phyloP scores from a whole-genome alignment of 2,888 invertebrate genomes.

The Nomada hirtipes region DNA sequence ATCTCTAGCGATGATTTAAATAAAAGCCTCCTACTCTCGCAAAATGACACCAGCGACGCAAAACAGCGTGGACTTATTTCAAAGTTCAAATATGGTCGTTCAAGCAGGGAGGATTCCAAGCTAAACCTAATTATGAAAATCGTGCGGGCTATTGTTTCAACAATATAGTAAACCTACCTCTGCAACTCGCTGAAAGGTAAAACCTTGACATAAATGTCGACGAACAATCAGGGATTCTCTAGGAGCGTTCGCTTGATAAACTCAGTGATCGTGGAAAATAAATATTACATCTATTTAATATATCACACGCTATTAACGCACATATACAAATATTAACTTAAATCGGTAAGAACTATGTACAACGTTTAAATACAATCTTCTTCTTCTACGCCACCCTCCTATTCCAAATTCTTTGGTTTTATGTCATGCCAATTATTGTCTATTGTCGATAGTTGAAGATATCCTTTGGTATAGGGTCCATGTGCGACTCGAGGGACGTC shows the following conservation, averaged over 20 bases:
- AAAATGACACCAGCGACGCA: constrained; percentile 8
- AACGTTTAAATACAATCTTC: constrained; percentile 26
- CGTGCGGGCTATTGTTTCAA: not conserved
- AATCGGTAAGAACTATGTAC: constrained; percentile 70
- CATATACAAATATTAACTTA: constrained; percentile 39
- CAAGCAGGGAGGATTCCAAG: no score
- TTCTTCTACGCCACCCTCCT: not conserved
- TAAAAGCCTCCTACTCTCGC: constrained; percentile 23
- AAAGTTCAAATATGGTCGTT: constrained; percentile 39
- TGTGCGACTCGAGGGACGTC: constrained; percentile 66
- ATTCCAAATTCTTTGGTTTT: constrained; percentile 6
- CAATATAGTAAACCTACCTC: not conserved
- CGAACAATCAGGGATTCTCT: not conserved
- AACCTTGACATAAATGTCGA: not conserved
- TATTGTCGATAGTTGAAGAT: constrained; percentile 60
- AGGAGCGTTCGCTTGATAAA: not conserved
- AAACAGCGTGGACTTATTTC: constrained; percentile 40
- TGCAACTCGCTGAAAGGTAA: not conserved
- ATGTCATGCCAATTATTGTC: constrained; percentile 19
- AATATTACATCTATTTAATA: constrained; percentile 73
- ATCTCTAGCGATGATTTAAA: not conserved
- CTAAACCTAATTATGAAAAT: not conserved
- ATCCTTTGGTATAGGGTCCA: constrained; percentile 68
- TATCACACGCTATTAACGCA: constrained; percentile 45
- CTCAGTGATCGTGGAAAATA: constrained; percentile 61